A percentile compares a stretch with the other conserved stretches of the same genome.
Evolutionary conservation across 2,888 invertebrate species (phyloP).

Genomic region (Megalurothrips usitatus): DNA sequence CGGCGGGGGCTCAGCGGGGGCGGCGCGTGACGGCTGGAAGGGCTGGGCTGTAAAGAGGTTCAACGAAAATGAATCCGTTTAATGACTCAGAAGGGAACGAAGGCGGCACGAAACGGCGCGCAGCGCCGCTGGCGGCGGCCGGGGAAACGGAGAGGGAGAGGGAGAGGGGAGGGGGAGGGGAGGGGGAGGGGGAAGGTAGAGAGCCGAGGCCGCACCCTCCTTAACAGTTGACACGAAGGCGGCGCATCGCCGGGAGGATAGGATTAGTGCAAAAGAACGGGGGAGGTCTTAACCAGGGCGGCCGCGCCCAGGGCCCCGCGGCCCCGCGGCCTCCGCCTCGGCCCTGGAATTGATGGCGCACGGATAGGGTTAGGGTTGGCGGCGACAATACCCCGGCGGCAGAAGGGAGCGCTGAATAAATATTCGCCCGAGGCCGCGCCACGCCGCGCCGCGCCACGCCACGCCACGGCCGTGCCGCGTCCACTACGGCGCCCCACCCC

Average conservation of each 20-base stretch:
- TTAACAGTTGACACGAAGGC: too few relatives aligned
- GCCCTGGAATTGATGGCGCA: not conserved
- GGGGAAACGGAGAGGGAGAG: not conserved
- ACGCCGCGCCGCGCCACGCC: not conserved
- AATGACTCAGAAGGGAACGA: constrained; percentile 15
- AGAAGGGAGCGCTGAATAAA: not conserved
- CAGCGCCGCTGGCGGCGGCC: not conserved
- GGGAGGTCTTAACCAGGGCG: too few relatives aligned
- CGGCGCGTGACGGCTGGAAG: not conserved
- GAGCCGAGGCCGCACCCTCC: not conserved
- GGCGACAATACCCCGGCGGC: not conserved
- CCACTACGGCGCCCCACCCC: not conserved
- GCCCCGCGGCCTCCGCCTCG: too few relatives aligned
- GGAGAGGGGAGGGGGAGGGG: not conserved
- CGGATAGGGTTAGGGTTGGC: not conserved
- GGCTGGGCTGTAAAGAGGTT: not conserved
- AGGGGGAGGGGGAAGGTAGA: not conserved
- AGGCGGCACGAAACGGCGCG: not conserved
- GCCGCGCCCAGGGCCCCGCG: too few relatives aligned
- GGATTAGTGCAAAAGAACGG: not conserved
- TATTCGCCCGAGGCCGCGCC: not conserved
- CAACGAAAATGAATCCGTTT: constrained; percentile 19
- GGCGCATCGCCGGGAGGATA: too few relatives aligned
- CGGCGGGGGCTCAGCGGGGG: not conserved
- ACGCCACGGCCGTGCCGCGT: too few relatives aligned